Evolutionary conservation across 2,113 vertebrate species (phyloP).

Genomic region (Aythya baeri): DNA sequence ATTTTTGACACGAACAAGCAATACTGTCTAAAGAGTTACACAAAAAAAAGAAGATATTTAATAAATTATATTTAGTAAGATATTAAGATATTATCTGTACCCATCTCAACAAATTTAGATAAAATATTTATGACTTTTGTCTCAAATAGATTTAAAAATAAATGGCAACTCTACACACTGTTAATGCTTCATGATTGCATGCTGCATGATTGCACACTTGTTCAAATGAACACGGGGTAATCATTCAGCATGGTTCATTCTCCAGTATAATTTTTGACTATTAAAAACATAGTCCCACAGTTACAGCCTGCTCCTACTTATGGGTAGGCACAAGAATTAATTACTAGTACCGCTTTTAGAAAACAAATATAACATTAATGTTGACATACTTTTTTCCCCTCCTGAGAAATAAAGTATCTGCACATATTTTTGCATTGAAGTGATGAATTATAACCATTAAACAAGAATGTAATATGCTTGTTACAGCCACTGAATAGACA

Average conservation of each 20-base stretch:
- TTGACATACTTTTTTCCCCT: slow-evolving; percentile 45
- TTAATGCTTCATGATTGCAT: too few relatives aligned
- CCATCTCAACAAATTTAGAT: background rate
- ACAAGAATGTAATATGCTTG: slow-evolving; percentile 56
- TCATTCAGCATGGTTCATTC: background rate
- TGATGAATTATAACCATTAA: slow-evolving; percentile 63
- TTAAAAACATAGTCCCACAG: background rate
- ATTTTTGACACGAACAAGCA: rapidly evolving
- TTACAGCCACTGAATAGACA: slow-evolving; percentile 59
- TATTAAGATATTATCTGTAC: background rate
- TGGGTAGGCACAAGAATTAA: background rate
- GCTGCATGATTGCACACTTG: background rate
- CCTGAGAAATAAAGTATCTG: slow-evolving; percentile 50
- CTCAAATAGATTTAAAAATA: background rate
- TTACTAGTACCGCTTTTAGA: slow-evolving; percentile 9
- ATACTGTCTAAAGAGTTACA: background rate
- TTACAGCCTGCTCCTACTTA: background rate
- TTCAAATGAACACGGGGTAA: background rate
- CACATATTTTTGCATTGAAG: slow-evolving; percentile 33
- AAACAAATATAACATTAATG: slow-evolving; percentile 3
- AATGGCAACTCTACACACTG: background rate
- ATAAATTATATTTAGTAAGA: background rate
- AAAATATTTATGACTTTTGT: background rate
- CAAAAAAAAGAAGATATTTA: background rate
- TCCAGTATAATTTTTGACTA: background rate